Evolutionary conservation across 2,888 invertebrate species (phyloP).

Genomic region (Rutpela maculata): DNA sequence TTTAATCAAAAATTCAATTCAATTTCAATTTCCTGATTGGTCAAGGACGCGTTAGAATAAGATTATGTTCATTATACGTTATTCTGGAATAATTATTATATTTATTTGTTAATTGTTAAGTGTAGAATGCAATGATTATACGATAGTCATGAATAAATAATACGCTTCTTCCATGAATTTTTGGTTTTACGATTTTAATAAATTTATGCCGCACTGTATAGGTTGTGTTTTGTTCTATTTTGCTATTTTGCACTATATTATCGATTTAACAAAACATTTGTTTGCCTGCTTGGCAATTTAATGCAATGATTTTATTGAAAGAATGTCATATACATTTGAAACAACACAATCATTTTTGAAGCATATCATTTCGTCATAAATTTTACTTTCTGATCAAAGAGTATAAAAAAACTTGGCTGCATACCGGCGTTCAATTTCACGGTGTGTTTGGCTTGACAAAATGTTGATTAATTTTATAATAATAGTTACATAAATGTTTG

Average conservation of each 20-base stretch:
- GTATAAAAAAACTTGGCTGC: background rate
- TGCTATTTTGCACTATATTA: background rate
- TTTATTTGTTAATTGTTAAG: no score
- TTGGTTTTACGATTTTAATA: background rate
- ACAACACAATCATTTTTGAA: background rate
- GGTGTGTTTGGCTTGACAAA: no score
- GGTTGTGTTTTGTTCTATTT: background rate
- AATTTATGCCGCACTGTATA: background rate
- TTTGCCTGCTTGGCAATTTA: background rate
- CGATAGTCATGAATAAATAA: no score
- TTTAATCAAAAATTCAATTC: no score
- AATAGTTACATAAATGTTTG: no score
- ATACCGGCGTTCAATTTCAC: background rate
- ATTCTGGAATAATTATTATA: no score
- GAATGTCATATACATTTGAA: background rate
- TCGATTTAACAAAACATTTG: background rate
- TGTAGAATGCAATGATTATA: no score
- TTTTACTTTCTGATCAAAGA: background rate
- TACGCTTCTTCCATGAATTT: no score
- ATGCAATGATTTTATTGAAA: conserved; percentile 1
- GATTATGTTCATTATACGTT: no score
- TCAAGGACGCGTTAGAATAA: no score
- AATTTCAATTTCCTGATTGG: no score
- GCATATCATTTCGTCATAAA: background rate
- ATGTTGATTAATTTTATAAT: no score